phyloP scores from a whole-genome alignment of 2,888 invertebrate genomes.

The Drosophila algonquin region DNA sequence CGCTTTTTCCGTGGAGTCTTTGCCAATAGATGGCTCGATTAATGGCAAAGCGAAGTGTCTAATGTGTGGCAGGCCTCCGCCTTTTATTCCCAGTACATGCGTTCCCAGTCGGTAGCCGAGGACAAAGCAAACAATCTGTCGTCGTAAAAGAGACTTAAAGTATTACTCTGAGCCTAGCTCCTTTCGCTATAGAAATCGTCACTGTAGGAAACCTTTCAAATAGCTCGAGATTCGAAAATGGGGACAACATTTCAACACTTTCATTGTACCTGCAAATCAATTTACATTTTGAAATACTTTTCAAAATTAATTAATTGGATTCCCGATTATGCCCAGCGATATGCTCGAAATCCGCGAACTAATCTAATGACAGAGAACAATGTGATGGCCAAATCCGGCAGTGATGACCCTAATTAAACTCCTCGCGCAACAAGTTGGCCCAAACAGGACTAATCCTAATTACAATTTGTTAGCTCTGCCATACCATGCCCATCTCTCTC shows the following conservation, averaged over 20 bases:
- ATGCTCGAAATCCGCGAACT: constrained; percentile 34
- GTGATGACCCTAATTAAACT: constrained; percentile 30
- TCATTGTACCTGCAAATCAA: constrained; percentile 1
- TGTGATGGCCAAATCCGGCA: constrained; percentile 58
- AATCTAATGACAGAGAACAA: constrained; percentile 49
- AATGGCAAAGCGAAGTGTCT: neutral
- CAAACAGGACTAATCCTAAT: constrained; percentile 70
- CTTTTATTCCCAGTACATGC: too few species aligned
- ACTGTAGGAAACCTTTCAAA: too few species aligned
- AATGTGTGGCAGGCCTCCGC: neutral
- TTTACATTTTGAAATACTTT: constrained; percentile 33
- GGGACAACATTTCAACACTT: constrained; percentile 3
- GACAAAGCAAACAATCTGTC: too few species aligned
- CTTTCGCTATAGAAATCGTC: too few species aligned
- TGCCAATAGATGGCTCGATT: constrained; percentile 23
- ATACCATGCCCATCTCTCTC: neutral
- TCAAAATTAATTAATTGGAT: constrained; percentile 44
- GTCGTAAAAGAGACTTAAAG: neutral
- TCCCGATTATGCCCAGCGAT: constrained; percentile 10
- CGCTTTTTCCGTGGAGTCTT: constrained; percentile 74
- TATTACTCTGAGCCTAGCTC: too few species aligned
- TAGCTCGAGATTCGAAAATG: neutral
- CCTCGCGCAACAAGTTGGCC: constrained; percentile 55
- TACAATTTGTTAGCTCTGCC: constrained; percentile 56
- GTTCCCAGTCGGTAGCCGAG: too few species aligned